Evolutionary conservation across 2,888 invertebrate genomes (phyloP), one percentile per base, ranked within the genome.

Genomic region (Bruchidius siliquastri): DNA sequence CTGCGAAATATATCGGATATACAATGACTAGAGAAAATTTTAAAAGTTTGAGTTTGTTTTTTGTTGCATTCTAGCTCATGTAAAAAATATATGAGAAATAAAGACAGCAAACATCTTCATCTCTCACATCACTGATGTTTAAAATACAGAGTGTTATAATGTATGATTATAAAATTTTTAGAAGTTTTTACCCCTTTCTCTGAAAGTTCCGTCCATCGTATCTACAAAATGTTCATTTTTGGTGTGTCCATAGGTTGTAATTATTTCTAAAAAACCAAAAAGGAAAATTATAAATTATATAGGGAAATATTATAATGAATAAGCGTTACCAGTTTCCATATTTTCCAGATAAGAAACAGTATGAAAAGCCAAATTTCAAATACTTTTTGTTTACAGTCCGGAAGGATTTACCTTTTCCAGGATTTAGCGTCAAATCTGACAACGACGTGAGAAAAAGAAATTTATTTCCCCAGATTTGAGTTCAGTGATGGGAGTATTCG

Each of bases 261-360:
- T 72, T 22, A 75, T 77, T 71, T 77, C 78, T 78, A 67, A 6
- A 78, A 75, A 68, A 66, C n/a, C 18, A 30, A 72, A 32, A 72
- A 70, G 32, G n/a, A 2, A 13, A 69, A 30, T 68, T 66, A 49
- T n/a, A 49, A 30, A 70, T 30, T 30, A 67, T n/a, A 20, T 26
- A 22, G 10, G 67, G 71, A n/a, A 21, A 18, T 67, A 20, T 72
- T 66, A n/a, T 67, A 74, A 69, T 21, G 18, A 69, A 71, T 4
- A 66, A 49, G 72, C 30, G 68, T 72, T 76, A 77, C 77, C 77
- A 74, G 75, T 77, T 76, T 78, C 77, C 78, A 78, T 78, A 71
- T 77, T 75, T 73, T 75, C 70, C 76, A 74, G 77, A 73, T 74
- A 75, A 69, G 49, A 49, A 49, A 49, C 49, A 4, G 18, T 13